Evolutionary conservation across 2,888 invertebrate genomes (phyloP).

Genomic region (Agonopterix heracliana): DNA sequence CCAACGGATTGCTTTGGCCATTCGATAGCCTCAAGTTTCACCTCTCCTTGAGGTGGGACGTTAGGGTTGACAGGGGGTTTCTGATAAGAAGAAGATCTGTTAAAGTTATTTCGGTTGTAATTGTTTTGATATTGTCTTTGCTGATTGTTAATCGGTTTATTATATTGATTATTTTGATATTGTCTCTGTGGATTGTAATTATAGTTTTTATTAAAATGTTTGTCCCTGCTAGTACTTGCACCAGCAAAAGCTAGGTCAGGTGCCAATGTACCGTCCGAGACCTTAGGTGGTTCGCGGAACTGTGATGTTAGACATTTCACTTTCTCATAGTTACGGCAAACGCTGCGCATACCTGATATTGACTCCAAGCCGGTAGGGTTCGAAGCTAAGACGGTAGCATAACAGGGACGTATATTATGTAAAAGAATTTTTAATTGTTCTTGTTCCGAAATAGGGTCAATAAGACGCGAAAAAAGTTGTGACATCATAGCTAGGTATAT

Average conservation of each 20-base stretch:
- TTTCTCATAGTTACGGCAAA: conserved; percentile 17
- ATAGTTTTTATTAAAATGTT: conserved; percentile 1
- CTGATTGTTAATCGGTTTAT: neutral
- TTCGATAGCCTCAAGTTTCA: neutral
- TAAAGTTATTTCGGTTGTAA: too few relatives aligned
- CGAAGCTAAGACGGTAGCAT: neutral
- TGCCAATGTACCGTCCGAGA: conserved; percentile 5
- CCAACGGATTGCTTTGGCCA: neutral
- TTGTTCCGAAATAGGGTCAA: conserved; percentile 4
- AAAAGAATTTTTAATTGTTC: conserved; percentile 13
- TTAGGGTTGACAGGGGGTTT: neutral
- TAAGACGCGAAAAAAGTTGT: conserved; percentile 14
- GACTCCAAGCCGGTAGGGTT: neutral
- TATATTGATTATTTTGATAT: neutral
- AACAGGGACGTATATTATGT: conserved; percentile 13
- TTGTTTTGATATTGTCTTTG: neutral
- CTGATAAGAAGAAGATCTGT: neutral
- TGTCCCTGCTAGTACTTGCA: neutral
- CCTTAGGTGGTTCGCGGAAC: conserved; percentile 15
- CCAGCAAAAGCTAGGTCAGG: conserved; percentile 14
- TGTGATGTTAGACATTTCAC: conserved; percentile 6
- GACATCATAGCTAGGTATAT: conserved; percentile 11
- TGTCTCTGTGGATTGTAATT: neutral
- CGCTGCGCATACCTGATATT: neutral
- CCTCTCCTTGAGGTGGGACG: neutral